A percentile compares a stretch with the other conserved stretches of the same genome.
Evolutionary conservation across 2,797 vertebrate species (phyloP).

Genomic region (Distichodus sexfasciatus): DNA sequence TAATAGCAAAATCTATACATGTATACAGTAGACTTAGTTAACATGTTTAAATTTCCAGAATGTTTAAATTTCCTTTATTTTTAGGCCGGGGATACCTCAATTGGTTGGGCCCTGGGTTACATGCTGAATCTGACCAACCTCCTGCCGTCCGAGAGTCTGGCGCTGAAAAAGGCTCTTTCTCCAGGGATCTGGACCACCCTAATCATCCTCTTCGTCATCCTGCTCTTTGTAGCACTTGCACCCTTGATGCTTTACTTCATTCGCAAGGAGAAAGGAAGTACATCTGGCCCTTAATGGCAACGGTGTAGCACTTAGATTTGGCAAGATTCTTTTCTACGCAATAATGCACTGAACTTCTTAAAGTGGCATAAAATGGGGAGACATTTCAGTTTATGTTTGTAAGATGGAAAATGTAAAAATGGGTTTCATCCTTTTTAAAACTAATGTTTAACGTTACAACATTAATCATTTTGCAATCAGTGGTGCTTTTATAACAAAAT

Average conservation of each 20-base stretch:
- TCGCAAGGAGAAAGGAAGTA: conserved; percentile 35
- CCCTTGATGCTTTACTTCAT: conserved; percentile 38
- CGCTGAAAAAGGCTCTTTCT: conserved; percentile 63
- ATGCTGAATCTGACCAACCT: conserved; percentile 84
- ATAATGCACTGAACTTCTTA: conserved; percentile 31
- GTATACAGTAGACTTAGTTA: too few relatives aligned
- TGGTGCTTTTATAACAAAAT: too few relatives aligned
- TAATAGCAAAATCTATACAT: too few relatives aligned
- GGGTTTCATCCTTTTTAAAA: too few relatives aligned
- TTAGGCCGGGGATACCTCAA: conserved; percentile 76
- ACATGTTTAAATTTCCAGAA: too few relatives aligned
- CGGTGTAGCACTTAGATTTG: not conserved
- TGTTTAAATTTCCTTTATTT: too few relatives aligned
- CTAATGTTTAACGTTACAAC: too few relatives aligned
- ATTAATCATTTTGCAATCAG: too few relatives aligned
- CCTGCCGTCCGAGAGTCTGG: conserved; percentile 70
- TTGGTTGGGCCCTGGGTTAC: conserved; percentile 85
- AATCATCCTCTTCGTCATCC: conserved; percentile 48
- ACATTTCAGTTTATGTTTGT: not conserved
- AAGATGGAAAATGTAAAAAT: not conserved
- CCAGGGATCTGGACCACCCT: conserved; percentile 47
- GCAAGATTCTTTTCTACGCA: not conserved
- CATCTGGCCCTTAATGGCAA: not conserved
- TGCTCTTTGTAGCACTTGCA: conserved; percentile 35
- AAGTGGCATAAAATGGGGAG: too few relatives aligned